Evolutionary conservation across 2,113 vertebrate genomes (phyloP), one percentile per base, ranked within the genome.

Genomic region (Mormyrus lacerda): DNA sequence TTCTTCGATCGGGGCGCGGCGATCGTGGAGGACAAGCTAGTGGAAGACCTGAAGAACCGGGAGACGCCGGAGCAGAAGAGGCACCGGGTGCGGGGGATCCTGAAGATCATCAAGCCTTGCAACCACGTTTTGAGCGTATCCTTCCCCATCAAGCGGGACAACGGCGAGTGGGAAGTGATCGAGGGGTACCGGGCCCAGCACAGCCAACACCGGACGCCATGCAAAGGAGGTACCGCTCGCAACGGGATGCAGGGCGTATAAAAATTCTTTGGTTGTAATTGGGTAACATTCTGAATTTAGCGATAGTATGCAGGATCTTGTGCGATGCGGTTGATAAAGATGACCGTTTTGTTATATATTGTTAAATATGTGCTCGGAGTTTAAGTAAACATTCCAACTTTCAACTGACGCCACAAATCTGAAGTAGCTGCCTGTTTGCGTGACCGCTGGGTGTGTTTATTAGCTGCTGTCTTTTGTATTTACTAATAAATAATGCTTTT

Each of bases 181-280:
- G 97, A 98, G 91, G 98, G 95, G 61, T 98, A 98, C 96, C 96
- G 98, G 88, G 98, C 97, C 21, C 98, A 98, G 94, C 98, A 99
- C 96, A 99, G 98, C 96, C 98, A 98, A 94, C 98, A 99, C 95
- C 94, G 97, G 92, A 98, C 96, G 0, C 98, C 98, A 89, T 98
- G 98, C 95, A 98, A 98, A 92, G 97, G 98, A 97, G 97, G 97
- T 97, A 93, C 17, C 44, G 48, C 48, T 42, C 5, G 48, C 6
- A 11, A 24, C 19, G 9, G 44, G 73, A 42, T 42, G 35, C 13
- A 39, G 73, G 73, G 35, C n/a, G 61, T 31, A 76, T 42, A 35
- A 69, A 55, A 31, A 15, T 6, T 35, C 15, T 31, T 13, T 31
- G 1, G 61, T 27, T 27, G 61, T 13, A 31, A 69, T 4, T 31